phyloP scores from a whole-genome alignment of 2,888 invertebrate species.

The Lapara coniferarum region DNA sequence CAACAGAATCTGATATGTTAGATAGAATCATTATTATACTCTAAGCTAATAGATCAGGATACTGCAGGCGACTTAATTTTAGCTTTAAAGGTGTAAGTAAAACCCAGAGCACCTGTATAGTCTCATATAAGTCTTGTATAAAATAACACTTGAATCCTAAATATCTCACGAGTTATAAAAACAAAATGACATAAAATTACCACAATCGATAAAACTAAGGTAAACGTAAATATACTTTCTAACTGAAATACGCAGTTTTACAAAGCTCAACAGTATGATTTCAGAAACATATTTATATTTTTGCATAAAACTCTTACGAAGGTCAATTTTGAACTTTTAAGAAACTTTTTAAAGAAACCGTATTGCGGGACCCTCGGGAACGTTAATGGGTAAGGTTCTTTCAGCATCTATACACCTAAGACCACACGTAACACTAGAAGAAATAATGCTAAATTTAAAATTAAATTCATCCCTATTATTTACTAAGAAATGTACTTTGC shows the following conservation, averaged over 20 bases:
- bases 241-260: background rate
- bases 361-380: background rate
- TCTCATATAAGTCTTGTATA: too few relatives aligned
- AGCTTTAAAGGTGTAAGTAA: too few relatives aligned
- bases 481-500: background rate
- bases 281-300: background rate
- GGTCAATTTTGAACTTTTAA: background rate
- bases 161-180: too few relatives aligned
- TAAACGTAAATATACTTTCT: too few relatives aligned
- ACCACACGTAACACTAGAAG: background rate
- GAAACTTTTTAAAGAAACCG: constrained; percentile 7
- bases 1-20: too few relatives aligned
- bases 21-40: too few relatives aligned
- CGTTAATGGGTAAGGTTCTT: background rate
- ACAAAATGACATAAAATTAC: too few relatives aligned
- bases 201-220: too few relatives aligned
- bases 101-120: too few relatives aligned
- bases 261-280: background rate
- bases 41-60: too few relatives aligned
- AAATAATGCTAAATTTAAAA: background rate
- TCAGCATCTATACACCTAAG: background rate
- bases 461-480: background rate
- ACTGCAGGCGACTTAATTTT: too few relatives aligned
- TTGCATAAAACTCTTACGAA: background rate
- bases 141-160: too few relatives aligned